phyloP scores from a whole-genome alignment of 2,113 vertebrate genomes.

The Saguinus imperator region DNA sequence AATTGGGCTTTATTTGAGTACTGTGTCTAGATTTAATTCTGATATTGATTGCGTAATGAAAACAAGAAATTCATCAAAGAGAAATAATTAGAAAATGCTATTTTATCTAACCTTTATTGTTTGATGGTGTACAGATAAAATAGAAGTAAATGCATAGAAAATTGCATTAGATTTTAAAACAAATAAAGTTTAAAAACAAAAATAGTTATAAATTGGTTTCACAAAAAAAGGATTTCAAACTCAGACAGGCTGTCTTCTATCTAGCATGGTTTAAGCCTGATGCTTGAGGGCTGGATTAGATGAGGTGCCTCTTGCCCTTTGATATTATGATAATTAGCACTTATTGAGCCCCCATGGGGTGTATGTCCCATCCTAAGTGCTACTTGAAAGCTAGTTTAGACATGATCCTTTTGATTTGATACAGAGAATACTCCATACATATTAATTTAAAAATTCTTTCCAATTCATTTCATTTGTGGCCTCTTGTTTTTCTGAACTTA shows the following conservation, averaged over 20 bases:
- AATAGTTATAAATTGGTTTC: background rate
- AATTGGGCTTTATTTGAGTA: background rate
- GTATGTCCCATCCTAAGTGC: background rate
- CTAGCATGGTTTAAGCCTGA: background rate
- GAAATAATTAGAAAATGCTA: background rate
- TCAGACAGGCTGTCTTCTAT: background rate
- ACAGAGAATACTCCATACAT: slow-evolving; percentile 9
- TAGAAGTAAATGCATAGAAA: background rate
- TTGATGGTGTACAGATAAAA: background rate
- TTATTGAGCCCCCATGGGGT: background rate
- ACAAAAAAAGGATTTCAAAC: background rate
- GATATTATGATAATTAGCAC: slow-evolving; percentile 61
- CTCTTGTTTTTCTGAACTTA: slow-evolving; percentile 9
- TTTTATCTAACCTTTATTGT: background rate
- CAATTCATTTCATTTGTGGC: slow-evolving; percentile 31
- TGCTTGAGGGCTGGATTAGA: slow-evolving; percentile 49
- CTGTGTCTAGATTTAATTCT: background rate
- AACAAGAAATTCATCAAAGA: background rate
- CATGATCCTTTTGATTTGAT: slow-evolving; percentile 36
- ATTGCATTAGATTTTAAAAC: background rate
- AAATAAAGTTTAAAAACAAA: slow-evolving; percentile 9
- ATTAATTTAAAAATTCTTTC: slow-evolving; percentile 44
- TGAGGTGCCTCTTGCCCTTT: slow-evolving; percentile 41
- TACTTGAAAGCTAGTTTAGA: slow-evolving; percentile 55
- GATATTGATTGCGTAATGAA: background rate